These are phyloP conservation scores for Homarus gammarus DNA, from an alignment of 2,888 invertebrate species.

Conservation along the genomic window DNA sequence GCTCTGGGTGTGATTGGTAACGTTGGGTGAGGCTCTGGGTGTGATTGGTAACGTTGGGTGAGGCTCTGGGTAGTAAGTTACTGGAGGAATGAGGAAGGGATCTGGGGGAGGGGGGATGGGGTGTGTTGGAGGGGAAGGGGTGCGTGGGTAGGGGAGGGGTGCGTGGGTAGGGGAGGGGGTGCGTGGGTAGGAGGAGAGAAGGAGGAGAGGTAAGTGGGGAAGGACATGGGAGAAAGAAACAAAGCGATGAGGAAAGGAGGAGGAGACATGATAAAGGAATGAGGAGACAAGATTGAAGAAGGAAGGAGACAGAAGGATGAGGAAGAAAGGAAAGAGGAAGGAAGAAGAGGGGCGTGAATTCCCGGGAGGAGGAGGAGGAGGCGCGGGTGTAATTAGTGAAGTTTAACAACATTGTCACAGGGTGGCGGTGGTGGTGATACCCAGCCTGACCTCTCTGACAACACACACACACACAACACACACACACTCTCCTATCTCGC, in stretches of 20 bases:
- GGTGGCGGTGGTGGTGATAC: not conserved
- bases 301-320: not conserved
- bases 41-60: no score
- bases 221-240: not conserved
- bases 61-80: no score
- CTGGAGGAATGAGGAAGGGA: no score
- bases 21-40: no score
- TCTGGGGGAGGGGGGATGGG: no score
- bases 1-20: no score
- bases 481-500: not conserved
- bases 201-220: not conserved
- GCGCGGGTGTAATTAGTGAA: conserved; percentile 21
- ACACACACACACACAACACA: no score
- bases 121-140: not conserved
- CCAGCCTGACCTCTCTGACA: not conserved
- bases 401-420: conserved; percentile 37
- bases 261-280: not conserved
- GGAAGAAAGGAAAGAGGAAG: not conserved
- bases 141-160: not conserved
- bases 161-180: not conserved
- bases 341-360: not conserved
- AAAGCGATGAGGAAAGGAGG: not conserved
- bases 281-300: not conserved
- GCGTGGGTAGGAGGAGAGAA: not conserved
- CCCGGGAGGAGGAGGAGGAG: not conserved